Evolutionary conservation across 2,113 vertebrate species (phyloP), one percentile per base, ranked within the genome.

Genomic region (Psophia crepitans): DNA sequence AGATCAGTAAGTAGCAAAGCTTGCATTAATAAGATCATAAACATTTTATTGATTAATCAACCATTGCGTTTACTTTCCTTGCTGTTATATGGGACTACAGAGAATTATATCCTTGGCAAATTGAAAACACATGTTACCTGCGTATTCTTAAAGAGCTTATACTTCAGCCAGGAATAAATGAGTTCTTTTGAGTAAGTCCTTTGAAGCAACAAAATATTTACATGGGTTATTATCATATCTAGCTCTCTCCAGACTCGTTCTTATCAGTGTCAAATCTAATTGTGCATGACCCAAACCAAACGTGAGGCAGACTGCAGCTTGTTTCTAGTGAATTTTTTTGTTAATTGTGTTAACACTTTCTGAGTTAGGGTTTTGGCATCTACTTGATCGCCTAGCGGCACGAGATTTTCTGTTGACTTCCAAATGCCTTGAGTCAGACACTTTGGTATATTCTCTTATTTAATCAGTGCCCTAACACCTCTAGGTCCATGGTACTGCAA

Each of bases 41-140:
- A 69, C 11, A 41, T 94, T 84, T 95, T 87, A 82, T 84, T 78
- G 86, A 76, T 93, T 88, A 82, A 93, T 93, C 85, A 94, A 35
- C 53, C 32, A 76, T 18, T 82, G 33, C 57, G 37, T 87, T 95
- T 94, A 57, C 43, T 78, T 96, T 90, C 93, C 71, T 85, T 95
- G 71, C 69, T 84, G 33, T 83, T 96, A 70, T 53, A 94, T 80
- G 56, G 48, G 66, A 73, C 57, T 92, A 53, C n/a, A 77, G 82
- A 95, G 53, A 56, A 83, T 89, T 63, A 60, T 57, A 61, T 69
- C 37, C 37, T 76, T 63, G 35, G 21, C 13, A 94, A 77, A 94
- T 92, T 51, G 92, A 94, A 95, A 91, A 14, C 69, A 94, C 8
- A 39, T 57, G 28, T 82, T 82, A 80, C 70, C 74, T 96, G n/a